These are phyloP conservation scores for Rhipidura dahli DNA, from an alignment of 2,113 vertebrate species.

Conservation along the genomic window DNA sequence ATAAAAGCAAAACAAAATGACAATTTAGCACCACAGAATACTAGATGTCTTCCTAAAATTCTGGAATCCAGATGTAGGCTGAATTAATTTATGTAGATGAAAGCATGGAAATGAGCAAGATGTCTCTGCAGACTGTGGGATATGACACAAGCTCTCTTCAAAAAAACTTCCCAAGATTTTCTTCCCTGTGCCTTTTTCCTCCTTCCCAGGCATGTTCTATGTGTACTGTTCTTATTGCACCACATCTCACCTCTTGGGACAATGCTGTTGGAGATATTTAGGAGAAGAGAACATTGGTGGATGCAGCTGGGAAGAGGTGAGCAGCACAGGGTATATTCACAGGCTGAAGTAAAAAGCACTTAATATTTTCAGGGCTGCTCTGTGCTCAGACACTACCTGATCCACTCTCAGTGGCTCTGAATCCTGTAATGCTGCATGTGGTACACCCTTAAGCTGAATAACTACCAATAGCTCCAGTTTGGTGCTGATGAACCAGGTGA, in stretches of 20 bases:
- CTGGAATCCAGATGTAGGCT: not conserved
- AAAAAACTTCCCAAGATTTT: not conserved
- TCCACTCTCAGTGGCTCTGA: not conserved
- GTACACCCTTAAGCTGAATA: not conserved
- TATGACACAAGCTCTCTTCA: not conserved
- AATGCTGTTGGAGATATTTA: not conserved
- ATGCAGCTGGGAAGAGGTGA: not conserved
- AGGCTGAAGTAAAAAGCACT: not conserved
- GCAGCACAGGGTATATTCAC: not conserved
- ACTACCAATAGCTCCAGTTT: not conserved
- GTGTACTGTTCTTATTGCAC: fast-evolving
- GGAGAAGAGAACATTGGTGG: not conserved
- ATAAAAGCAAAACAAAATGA: not conserved
- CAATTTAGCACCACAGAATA: not conserved
- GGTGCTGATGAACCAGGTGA: not conserved
- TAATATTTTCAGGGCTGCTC: not conserved
- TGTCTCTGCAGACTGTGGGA: not conserved
- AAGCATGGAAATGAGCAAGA: not conserved
- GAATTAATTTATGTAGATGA: not conserved
- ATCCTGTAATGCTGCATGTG: not conserved
- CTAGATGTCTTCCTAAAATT: not conserved
- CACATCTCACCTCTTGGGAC: not conserved
- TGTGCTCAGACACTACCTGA: not conserved
- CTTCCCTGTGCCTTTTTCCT: not conserved
- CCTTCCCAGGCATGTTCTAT: not conserved